Conservation (phyloP, 2,888 invertebrate species). For the Megamerina dolium region DNA sequence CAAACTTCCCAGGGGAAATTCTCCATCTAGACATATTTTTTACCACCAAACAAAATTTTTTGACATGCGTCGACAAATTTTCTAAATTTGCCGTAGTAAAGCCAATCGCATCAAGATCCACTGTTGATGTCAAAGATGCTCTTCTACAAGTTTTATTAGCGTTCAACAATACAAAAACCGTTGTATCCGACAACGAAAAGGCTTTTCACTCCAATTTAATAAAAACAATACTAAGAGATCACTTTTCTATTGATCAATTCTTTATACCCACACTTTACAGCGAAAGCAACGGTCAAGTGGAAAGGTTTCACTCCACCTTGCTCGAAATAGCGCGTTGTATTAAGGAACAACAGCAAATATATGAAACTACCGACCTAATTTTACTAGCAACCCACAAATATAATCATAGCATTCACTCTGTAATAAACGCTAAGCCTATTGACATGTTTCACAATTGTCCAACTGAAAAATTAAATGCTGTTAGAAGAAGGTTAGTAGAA, state of each 20-base stretch:
- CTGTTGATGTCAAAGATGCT: constrained; percentile 4
- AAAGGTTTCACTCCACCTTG: constrained; percentile 9
- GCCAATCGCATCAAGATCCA: constrained; percentile 4
- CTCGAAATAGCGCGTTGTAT: constrained; percentile 9
- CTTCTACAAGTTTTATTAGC: constrained; percentile 1
- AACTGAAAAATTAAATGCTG: neutral
- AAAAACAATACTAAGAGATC: constrained; percentile 3
- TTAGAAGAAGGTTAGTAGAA: neutral
- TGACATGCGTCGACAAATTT: constrained; percentile 6
- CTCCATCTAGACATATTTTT: constrained; percentile 6
- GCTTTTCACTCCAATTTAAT: constrained; percentile 4
- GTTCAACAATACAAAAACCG: constrained; percentile 5
- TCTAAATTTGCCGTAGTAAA: constrained; percentile 8
- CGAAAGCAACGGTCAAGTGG: constrained; percentile 8
- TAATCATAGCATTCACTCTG: constrained; percentile 5
- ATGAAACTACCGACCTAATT: constrained; percentile 1
- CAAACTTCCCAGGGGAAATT: constrained; percentile 5
- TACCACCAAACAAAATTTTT: constrained; percentile 4
- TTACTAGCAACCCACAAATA: constrained; percentile 5
- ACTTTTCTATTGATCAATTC: neutral
- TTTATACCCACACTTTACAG: constrained; percentile 4
- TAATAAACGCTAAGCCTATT: constrained; percentile 2
- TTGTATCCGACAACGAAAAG: constrained; percentile 7
- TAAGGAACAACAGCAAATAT: constrained; percentile 2
- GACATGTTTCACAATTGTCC: neutral